Evolutionary conservation across 2,888 invertebrate genomes (phyloP).

Genomic region (Cyclophora punctaria): DNA sequence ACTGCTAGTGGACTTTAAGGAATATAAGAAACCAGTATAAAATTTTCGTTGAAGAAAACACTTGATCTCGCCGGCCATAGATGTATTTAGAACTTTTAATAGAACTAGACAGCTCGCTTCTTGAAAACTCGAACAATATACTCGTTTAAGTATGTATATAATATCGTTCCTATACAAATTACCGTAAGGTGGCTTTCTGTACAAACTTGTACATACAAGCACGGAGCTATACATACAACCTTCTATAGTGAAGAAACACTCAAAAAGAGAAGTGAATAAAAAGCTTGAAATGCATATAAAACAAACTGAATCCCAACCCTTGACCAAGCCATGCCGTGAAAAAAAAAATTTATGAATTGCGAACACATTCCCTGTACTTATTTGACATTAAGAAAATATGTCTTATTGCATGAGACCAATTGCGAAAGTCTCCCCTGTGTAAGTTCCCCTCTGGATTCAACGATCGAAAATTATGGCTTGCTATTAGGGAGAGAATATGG

Average conservation of each 20-base stretch:
- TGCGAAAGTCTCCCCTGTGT: slow-evolving; percentile 43
- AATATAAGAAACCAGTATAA: too few species aligned
- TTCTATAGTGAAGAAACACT: neutral
- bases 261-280: neutral
- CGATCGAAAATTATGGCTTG: slow-evolving; percentile 51
- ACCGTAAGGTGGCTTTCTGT: too few species aligned
- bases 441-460: slow-evolving; percentile 43
- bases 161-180: too few species aligned
- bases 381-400: slow-evolving; percentile 46
- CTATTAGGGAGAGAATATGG: slow-evolving; percentile 23
- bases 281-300: neutral
- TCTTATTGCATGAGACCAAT: slow-evolving; percentile 49
- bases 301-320: neutral
- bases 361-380: slow-evolving; percentile 37
- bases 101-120: too few species aligned
- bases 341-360: slow-evolving; percentile 21
- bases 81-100: too few species aligned
- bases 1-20: too few species aligned
- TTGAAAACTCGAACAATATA: too few species aligned
- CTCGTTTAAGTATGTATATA: too few species aligned
- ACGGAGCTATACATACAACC: too few species aligned
- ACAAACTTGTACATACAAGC: neutral
- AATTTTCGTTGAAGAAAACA: too few species aligned
- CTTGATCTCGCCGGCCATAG: too few species aligned
- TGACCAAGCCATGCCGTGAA: neutral